Evolutionary conservation across 2,797 vertebrate species (phyloP).

Genomic region (Crypturellus tataupa): DNA sequence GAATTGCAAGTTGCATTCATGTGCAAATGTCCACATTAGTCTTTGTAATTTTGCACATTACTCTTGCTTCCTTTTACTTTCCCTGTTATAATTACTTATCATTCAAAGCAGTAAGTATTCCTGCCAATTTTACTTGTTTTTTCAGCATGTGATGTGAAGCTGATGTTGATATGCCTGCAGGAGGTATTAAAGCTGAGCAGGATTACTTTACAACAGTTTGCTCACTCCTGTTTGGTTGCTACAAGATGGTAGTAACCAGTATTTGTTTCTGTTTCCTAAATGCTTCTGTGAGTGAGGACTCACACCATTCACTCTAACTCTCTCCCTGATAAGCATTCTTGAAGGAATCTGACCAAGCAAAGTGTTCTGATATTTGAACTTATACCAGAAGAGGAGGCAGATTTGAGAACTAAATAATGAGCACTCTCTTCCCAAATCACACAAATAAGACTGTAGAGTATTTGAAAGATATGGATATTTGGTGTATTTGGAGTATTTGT

Average conservation of each 20-base stretch:
- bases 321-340: background rate
- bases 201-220: background rate
- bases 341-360: background rate
- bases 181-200: background rate
- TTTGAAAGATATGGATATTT: background rate
- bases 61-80: background rate
- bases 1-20: background rate
- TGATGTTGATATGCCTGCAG: constrained; percentile 4
- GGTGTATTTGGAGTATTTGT: background rate
- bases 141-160: constrained; percentile 3
- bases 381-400: background rate
- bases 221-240: background rate
- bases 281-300: background rate
- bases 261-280: background rate
- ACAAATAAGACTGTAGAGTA: background rate
- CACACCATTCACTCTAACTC: background rate
- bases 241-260: background rate
- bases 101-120: background rate
- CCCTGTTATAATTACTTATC: background rate
- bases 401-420: background rate
- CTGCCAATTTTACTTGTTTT: constrained; percentile 4
- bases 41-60: constrained; percentile 2
- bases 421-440: background rate
- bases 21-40: background rate
- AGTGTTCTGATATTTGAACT: background rate